Base-by-base conservation (phyloP, 1,140 invertebrate species). In the Brachionus sp. region DNA sequence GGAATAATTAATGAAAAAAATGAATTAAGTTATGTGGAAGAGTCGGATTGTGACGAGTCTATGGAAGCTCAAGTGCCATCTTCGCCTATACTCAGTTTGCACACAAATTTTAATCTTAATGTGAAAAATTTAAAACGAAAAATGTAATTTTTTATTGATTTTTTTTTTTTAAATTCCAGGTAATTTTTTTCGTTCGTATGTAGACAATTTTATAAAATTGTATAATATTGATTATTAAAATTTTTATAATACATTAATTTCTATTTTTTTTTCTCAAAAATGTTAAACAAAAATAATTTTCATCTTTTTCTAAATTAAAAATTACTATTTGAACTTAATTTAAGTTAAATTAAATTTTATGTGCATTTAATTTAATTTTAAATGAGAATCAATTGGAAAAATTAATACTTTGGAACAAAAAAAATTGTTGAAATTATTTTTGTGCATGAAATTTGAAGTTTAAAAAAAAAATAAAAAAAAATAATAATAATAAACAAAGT, bases 111-210 rank as follows among this genome's bases (percentile, higher is more conserved):
- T 75, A 12, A 10, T 5, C 39, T 75, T 3, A 12, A 13, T 25
- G 5, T 46, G 0, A 75, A 75, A 75, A 75, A 75, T 75, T 25
- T 46, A 23, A 75, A 75, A 29, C 19, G 70, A 46, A 75, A 75
- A 75, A 25, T 39, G 0, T 10, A 70, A 3, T 29, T 29, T 29
- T 29, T 29, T 23, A 37, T 9, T 37, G 2, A 35, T n/a, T n/a
- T n/a, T 2, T 13, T n/a, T 2, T 13, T 37, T 70, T 39, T 70
- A 7, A 39, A 16, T 33, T 3, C n/a, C 33, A 33, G 13, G 37
- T 39, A 73, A 73, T 50, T 75, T 75, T 42, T 75, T 44, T n/a
- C n/a, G n/a, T 23, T 75, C 23, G 25, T 25, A 3, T 23, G 7
- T 29, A 75, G 19, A 46, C 70, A 70, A 70, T 70, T 70, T 75